Base-by-base conservation (phyloP, 1,140 invertebrate genomes). In the Odontomachus brunneus region DNA sequence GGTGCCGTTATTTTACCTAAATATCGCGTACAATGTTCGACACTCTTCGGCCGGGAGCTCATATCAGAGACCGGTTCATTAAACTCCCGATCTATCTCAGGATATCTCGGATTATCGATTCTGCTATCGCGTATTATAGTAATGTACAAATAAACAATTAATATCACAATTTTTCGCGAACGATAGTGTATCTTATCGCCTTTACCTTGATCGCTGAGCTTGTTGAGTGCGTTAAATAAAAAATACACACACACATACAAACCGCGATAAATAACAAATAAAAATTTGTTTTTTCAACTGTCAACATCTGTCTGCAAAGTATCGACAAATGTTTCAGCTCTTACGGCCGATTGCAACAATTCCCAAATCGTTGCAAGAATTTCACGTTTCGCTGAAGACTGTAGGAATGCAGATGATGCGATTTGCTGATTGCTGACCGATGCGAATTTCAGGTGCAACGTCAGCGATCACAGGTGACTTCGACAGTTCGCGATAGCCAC, bases 1-100 rank as follows among this genome's bases (percentile, higher is more conserved):
- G n/a, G 38, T 83, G 44, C 73, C 82, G 84, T 85, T 85, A 85
- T 84, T 85, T 84, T 84, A 84, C 66, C 73, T 85, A 78, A 78
- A 85, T 84, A 84, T 84, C 57, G 7, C 14, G 60, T 75, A 57
- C 33, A 57, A 67, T 38, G 17, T 26, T 44, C 24, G 24, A 2
- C 33, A n/a, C 17, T 59, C 69, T 57, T 80, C 15, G 51, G 11
- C 5, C 65, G 14, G 29, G 29, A 5, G 29, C 51, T 48, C 57
- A 22, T 57, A 19, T 12, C 29, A 14, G 19, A 33, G 19, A 33
- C n/a, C 38, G 17, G 3, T 66, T 69, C 49, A 53, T 24, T 29
- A 57, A 57, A 38, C 2, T 69, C 38, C 11, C 2, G 66, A 24
- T 19, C 44, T 49, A 49, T 12, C 2, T 66, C 17, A n/a, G 22